Evolutionary conservation across 2,888 invertebrate species (phyloP).

Genomic region (Cistogaster globosa): DNA sequence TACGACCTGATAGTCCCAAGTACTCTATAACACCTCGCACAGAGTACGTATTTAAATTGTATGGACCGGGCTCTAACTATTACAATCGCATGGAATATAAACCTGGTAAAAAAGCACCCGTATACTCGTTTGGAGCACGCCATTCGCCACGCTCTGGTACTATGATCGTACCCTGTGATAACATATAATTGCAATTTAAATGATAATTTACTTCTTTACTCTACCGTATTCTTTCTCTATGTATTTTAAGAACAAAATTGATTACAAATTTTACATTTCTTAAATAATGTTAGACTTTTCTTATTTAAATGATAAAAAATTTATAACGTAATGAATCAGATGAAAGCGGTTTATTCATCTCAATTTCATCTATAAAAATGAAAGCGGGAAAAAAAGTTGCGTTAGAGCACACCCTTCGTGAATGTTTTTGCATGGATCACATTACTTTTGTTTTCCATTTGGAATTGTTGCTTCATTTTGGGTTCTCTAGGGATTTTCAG

Average conservation of each 20-base stretch:
- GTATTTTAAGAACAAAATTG: constrained; percentile 32
- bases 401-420: too few relatives aligned
- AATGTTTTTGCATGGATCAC: too few relatives aligned
- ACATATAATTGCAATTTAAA: constrained; percentile 74
- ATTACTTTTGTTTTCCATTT: too few relatives aligned
- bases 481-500: too few relatives aligned
- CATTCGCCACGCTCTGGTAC: constrained; percentile 80
- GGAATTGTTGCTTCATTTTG: too few relatives aligned
- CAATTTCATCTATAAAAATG: too few relatives aligned
- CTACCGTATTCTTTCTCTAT: background rate
- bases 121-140: constrained; percentile 80
- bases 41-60: constrained; percentile 59
- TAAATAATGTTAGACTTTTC: background rate
- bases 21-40: constrained; percentile 77
- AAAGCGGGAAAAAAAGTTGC: too few relatives aligned
- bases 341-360: too few relatives aligned
- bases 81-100: constrained; percentile 79
- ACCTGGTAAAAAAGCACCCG: constrained; percentile 77
- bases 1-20: constrained; percentile 75
- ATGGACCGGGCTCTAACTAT: constrained; percentile 79
- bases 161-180: constrained; percentile 81
- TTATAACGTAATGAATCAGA: too few relatives aligned
- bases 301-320: too few relatives aligned
- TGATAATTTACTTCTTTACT: background rate
- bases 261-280: constrained; percentile 4